A percentile compares a stretch with the other conserved stretches of the same genome.
Evolutionary conservation across 2,888 invertebrate species (phyloP).

Genomic region (Nemoura dubitans): DNA sequence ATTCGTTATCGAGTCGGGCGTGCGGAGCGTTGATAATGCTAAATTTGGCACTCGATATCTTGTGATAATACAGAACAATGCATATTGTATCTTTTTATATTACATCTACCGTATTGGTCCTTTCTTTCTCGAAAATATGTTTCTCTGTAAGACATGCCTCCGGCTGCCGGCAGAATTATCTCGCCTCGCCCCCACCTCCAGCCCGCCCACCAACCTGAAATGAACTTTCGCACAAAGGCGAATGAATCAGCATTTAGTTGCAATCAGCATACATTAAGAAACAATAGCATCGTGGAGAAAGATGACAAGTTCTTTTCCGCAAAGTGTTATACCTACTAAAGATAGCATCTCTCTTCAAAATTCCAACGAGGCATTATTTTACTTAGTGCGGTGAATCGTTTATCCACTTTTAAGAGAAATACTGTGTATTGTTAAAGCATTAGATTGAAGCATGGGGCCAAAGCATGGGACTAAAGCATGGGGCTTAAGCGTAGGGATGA

Average conservation of each 20-base stretch:
- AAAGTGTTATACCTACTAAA: not conserved
- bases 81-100: no score
- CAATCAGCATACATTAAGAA: conserved; percentile 5
- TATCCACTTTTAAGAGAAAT: not conserved
- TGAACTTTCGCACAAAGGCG: not conserved
- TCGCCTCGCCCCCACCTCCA: not conserved
- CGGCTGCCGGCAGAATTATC: not conserved
- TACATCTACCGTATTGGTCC: no score
- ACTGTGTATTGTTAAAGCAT: not conserved
- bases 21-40: no score
- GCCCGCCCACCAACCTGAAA: not conserved
- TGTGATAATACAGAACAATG: no score
- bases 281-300: not conserved
- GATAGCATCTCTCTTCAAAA: not conserved
- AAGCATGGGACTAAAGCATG: not conserved
- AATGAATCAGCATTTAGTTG: not conserved
- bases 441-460: not conserved
- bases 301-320: not conserved
- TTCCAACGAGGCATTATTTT: not conserved
- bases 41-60: no score
- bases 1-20: no score
- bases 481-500: not conserved
- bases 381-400: conserved; percentile 7
- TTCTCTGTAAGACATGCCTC: not conserved
- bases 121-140: not conserved